These are phyloP conservation scores for Crossaster papposus DNA, from an alignment of 53 echinoderm and acorn worm species.

Conservation along the genomic window DNA sequence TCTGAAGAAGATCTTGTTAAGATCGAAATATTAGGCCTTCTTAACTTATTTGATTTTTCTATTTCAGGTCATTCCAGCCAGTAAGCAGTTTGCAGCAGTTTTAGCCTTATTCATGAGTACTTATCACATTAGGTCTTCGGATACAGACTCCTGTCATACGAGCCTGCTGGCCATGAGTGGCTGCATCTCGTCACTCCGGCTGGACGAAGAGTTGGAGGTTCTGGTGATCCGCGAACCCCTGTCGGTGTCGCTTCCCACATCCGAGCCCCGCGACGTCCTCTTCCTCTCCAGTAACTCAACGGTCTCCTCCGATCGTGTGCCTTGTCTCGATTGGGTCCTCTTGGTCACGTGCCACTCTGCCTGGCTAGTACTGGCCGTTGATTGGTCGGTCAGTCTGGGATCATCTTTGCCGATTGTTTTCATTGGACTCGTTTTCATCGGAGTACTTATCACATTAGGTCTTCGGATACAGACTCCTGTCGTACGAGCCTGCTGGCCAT, in stretches of 20 bases:
- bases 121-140: slow-evolving; percentile 32
- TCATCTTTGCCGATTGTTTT: no score
- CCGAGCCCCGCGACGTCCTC: slow-evolving; percentile 52
- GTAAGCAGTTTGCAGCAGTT: no score
- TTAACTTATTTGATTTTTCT: no score
- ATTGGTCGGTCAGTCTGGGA: no score
- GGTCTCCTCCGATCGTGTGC: slow-evolving; percentile 25
- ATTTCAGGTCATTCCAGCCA: no score
- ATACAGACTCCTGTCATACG: slow-evolving; percentile 15
- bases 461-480: slow-evolving; percentile 33
- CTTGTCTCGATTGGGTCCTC: slow-evolving; percentile 14
- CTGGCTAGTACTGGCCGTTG: no score
- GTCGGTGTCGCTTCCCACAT: slow-evolving; percentile 54
- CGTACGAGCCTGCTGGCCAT: slow-evolving; percentile 22
- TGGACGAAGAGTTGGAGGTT: slow-evolving; percentile 49
- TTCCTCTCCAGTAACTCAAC: slow-evolving; percentile 43
- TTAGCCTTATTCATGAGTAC: no score
- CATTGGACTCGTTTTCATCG: no score
- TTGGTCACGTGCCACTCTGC: no score
- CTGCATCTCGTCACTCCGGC: slow-evolving; percentile 60
- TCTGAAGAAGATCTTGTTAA: no score
- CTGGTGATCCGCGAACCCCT: slow-evolving; percentile 27
- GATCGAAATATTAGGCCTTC: no score
- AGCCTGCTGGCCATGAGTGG: slow-evolving; percentile 48
- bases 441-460: slow-evolving; percentile 16